A percentile compares a stretch with the other conserved stretches of the same genome.
Evolutionary conservation across 1,140 invertebrate genomes (phyloP).

Genomic region (Vollenhovia emeryi): DNA sequence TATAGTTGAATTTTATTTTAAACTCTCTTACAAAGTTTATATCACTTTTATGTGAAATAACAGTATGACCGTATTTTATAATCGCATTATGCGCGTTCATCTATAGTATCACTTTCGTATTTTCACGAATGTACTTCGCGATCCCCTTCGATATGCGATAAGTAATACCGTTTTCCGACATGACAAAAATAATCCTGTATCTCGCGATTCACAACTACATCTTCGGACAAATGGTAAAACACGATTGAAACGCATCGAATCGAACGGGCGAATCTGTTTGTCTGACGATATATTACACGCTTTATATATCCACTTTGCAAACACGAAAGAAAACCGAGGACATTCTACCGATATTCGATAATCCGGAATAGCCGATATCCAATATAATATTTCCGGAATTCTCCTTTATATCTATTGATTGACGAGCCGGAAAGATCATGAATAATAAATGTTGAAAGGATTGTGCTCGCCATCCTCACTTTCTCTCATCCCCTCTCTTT

Average conservation of each 20-base stretch:
- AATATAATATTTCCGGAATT: conserved; percentile 50
- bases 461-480: background rate
- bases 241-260: conserved; percentile 39
- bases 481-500: background rate
- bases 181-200: background rate
- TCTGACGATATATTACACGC: conserved; percentile 42
- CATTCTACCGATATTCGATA: conserved; percentile 35
- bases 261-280: conserved; percentile 20
- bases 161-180: conserved; percentile 5
- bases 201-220: background rate
- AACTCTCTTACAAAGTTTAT: background rate
- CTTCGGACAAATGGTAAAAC: conserved; percentile 23
- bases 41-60: conserved; percentile 22
- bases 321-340: conserved; percentile 29
- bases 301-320: conserved; percentile 37
- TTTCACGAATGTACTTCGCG: background rate
- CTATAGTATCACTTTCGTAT: background rate
- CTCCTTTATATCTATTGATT: conserved; percentile 13
- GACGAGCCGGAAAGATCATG: conserved; percentile 41
- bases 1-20: background rate
- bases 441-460: conserved; percentile 46
- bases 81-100: background rate
- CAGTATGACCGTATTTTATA: background rate
- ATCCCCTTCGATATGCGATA: background rate
- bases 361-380: conserved; percentile 36